These are phyloP conservation scores for Perognathus longimembris DNA, from an alignment of 2,113 vertebrate species.

Conservation along the genomic window DNA sequence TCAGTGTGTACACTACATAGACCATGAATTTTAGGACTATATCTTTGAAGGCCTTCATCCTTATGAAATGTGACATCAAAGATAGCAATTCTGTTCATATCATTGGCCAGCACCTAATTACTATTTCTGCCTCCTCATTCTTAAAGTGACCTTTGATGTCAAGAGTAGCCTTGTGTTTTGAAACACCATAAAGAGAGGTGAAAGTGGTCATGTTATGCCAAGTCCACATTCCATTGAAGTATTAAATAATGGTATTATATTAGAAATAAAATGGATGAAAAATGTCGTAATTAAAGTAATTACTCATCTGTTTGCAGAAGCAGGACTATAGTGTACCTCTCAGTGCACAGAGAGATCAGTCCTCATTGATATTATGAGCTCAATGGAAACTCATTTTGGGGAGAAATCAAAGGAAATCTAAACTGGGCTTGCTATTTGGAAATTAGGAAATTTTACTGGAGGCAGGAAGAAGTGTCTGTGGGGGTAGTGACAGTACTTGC, in stretches of 20 bases:
- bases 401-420: conserved; percentile 41
- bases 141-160: conserved; percentile 68
- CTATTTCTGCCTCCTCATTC: conserved; percentile 52
- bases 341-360: not conserved
- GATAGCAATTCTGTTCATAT: conserved; percentile 65
- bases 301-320: conserved; percentile 51
- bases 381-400: not conserved
- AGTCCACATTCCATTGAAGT: conserved; percentile 19
- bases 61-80: conserved; percentile 72
- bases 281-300: conserved; percentile 52
- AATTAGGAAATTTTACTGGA: not conserved
- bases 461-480: not conserved
- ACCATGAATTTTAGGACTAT: conserved; percentile 39
- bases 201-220: conserved; percentile 17
- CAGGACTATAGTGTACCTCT: not conserved
- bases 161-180: conserved; percentile 32
- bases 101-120: conserved; percentile 63
- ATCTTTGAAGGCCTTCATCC: conserved; percentile 54
- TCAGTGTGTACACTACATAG: not conserved
- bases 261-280: conserved; percentile 33
- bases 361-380: not conserved
- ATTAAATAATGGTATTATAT: conserved; percentile 57
- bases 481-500: not conserved
- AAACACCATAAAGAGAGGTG: conserved; percentile 25
- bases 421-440: not conserved